phyloP scores from a whole-genome alignment of 2,113 vertebrate species.

The Ctenomys sociabilis region DNA sequence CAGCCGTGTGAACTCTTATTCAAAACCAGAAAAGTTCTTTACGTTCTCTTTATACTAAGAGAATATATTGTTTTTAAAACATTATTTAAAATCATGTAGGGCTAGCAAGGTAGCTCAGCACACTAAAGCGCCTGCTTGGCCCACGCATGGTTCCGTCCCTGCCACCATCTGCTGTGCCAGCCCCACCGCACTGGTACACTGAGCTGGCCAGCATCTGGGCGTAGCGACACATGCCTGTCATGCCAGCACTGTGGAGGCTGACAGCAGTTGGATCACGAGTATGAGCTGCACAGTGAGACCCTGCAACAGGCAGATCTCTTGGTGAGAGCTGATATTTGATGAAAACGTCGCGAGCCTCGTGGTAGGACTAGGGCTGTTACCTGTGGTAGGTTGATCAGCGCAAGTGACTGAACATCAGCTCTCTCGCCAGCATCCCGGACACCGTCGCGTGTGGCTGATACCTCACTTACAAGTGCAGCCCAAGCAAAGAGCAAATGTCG shows the following conservation, averaged over 20 bases:
- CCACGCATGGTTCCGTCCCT: no score
- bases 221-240: no score
- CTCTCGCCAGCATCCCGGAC: background rate
- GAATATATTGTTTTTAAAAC: background rate
- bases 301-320: background rate
- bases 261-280: no score
- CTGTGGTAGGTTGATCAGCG: background rate
- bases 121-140: no score
- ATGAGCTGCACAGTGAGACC: no score
- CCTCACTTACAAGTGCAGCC: background rate
- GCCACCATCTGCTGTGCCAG: no score
- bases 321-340: background rate
- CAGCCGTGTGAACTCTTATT: background rate
- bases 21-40: background rate
- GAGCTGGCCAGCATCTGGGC: no score
- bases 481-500: background rate
- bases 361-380: no score
- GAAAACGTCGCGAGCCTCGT: background rate
- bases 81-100: background rate
- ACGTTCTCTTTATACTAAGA: background rate
- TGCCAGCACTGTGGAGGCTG: no score
- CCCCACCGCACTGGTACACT: no score
- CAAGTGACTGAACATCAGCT: accelerated
- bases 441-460: background rate
- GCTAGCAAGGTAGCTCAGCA: no score